Evolutionary conservation across 1,140 invertebrate species (phyloP), one percentile per base, ranked within the genome.

Genomic region (Calycopis cecrops): DNA sequence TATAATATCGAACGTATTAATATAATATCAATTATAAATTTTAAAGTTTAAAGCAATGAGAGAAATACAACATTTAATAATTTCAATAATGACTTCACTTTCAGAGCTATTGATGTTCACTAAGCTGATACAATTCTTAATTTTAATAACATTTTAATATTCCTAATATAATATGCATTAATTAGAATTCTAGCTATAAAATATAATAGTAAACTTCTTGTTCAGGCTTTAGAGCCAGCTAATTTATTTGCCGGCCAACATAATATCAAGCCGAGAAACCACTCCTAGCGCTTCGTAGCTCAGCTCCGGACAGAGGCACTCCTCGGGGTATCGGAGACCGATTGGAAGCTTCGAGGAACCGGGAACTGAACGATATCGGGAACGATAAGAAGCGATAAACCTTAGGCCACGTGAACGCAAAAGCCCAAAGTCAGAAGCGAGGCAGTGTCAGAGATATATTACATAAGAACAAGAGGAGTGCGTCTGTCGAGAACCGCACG

Each of bases 111-210:
- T 87, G 84, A 87, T 87, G 81, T 85, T 87, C 67, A 79, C 81
- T 87, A 87, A 87, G 84, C 83, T 81, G 81, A 87, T 85, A 87
- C 84, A 87, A 76, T 86, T 79, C 80, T 85, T 87, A 84, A 73
- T 70, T 76, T 81, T 73, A 78, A 79, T 76, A 81, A 86, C 76
- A 82, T 77, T 86, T 83, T 78, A 75, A 79, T 78, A 84, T 79
- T 81, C 75, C 83, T 86, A 86, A 79, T 82, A 82, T 74, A 65
- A 65, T 86, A 86, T 81, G 79, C 78, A 82, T 79, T 82, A 81
- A 72, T 85, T 83, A 85, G 79, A 83, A 68, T 76, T 84, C 82
- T 85, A 85, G 79, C 82, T 85, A 85, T 83, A 82, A 81, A 83
- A 79, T 85, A 84, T 72, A 78, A 67, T 81, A 81, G 71, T 81